Evolutionary conservation across 2,888 invertebrate genomes (phyloP).

Genomic region (Choristoneura rosaceana): DNA sequence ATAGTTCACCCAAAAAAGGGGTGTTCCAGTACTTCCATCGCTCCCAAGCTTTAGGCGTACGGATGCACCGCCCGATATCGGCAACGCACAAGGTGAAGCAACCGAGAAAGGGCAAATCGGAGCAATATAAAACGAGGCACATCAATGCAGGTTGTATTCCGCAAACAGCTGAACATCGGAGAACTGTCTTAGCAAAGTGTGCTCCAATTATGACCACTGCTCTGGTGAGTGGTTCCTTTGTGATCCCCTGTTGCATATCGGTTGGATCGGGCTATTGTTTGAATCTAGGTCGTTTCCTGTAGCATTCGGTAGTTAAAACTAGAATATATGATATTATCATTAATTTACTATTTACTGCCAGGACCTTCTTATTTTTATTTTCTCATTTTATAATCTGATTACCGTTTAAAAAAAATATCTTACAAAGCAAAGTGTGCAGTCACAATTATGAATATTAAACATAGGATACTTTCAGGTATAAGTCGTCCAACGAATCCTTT

Average conservation of each 20-base stretch:
- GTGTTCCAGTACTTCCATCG: constrained; percentile 12
- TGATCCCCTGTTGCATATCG: constrained; percentile 16
- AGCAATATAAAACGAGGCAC: constrained; percentile 82
- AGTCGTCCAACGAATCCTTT: no score
- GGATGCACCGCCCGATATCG: constrained; percentile 66
- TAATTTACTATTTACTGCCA: neutral
- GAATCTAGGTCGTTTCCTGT: constrained; percentile 12
- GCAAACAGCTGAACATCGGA: constrained; percentile 68
- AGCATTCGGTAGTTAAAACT: neutral
- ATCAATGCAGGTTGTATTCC: constrained; percentile 78
- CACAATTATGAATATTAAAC: no score
- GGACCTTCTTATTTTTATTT: neutral
- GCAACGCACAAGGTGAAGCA: constrained; percentile 82
- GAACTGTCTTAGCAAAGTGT: constrained; percentile 57
- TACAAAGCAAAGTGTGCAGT: no score
- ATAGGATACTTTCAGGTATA: no score
- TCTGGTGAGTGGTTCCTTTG: constrained; percentile 65
- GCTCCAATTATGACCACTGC: constrained; percentile 61
- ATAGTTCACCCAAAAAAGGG: constrained; percentile 25
- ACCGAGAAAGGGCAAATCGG: constrained; percentile 83
- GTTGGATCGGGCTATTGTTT: constrained; percentile 12
- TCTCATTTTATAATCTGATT: no score
- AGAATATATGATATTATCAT: neutral
- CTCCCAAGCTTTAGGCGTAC: constrained; percentile 47
- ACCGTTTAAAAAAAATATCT: no score